Evolutionary conservation across 2,888 invertebrate genomes (phyloP).

Genomic region (Archaeoteleia sp.): DNA sequence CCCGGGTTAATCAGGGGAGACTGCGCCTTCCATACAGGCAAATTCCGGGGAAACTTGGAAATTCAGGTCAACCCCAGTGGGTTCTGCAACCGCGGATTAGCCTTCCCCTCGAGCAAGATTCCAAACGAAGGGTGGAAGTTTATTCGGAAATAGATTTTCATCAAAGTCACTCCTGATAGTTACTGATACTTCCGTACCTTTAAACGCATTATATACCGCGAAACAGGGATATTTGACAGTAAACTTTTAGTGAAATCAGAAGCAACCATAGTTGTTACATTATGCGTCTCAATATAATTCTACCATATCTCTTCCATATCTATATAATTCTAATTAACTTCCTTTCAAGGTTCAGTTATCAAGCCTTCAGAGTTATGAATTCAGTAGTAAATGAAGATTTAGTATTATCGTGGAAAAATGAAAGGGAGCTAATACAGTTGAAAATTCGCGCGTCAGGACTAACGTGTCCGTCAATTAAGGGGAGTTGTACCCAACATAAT

Average conservation of each 20-base stretch:
- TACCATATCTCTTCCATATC: too few species aligned
- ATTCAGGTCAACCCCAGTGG: slow-evolving; percentile 45
- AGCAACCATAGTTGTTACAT: too few species aligned
- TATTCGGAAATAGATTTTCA: slow-evolving; percentile 46
- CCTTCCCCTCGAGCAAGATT: slow-evolving; percentile 28
- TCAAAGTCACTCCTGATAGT: slow-evolving; percentile 30
- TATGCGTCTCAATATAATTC: too few species aligned
- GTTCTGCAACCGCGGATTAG: slow-evolving; percentile 35
- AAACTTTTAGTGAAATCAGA: too few species aligned
- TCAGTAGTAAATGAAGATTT: background rate
- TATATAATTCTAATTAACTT: too few species aligned
- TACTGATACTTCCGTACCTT: slow-evolving; percentile 2
- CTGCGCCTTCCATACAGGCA: background rate
- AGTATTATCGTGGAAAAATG: background rate
- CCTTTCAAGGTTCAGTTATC: too few species aligned
- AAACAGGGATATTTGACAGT: too few species aligned
- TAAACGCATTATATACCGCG: slow-evolving; percentile 15
- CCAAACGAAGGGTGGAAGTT: slow-evolving; percentile 35
- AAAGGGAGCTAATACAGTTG: slow-evolving; percentile 9
- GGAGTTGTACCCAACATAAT: slow-evolving; percentile 38
- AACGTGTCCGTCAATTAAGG: slow-evolving; percentile 60
- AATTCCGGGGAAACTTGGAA: slow-evolving; percentile 31
- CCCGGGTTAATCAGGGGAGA: slow-evolving; percentile 21
- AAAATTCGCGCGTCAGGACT: slow-evolving; percentile 20
- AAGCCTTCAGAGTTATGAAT: too few species aligned